Conservation (phyloP, 2,113 vertebrate species). For the Castor canadensis region DNA sequence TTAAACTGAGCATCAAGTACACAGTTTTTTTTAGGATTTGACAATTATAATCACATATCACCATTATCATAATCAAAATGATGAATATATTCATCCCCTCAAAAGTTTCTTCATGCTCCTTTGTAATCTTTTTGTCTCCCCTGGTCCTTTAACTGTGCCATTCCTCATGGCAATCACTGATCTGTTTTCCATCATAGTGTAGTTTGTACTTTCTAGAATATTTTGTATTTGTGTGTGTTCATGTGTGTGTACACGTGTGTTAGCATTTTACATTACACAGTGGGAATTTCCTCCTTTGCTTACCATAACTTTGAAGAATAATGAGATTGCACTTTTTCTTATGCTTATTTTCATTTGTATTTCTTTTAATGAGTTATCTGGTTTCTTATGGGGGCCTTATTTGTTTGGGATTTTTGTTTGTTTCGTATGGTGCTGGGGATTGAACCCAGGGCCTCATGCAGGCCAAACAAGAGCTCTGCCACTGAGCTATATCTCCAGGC, state of each 20-base stretch:
- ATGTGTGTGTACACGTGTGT: not conserved
- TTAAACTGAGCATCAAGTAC: not conserved
- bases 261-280: not conserved
- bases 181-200: not conserved
- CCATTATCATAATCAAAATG: not conserved
- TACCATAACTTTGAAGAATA: not conserved
- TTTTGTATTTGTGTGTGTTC: not conserved
- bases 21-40: not conserved
- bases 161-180: not conserved
- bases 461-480: not conserved
- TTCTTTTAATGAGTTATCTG: not conserved
- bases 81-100: not conserved
- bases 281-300: not conserved
- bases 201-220: not conserved
- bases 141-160: not conserved
- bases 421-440: not conserved
- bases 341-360: not conserved
- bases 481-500: not conserved
- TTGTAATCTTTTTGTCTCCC: not conserved
- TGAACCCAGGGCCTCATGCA: not conserved
- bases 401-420: too few species aligned
- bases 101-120: fast-evolving
- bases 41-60: not conserved
- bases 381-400: too few species aligned
- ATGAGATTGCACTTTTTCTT: not conserved